phyloP scores from a whole-genome alignment of 1,140 invertebrate genomes.

The Lasaia peninsularis region DNA sequence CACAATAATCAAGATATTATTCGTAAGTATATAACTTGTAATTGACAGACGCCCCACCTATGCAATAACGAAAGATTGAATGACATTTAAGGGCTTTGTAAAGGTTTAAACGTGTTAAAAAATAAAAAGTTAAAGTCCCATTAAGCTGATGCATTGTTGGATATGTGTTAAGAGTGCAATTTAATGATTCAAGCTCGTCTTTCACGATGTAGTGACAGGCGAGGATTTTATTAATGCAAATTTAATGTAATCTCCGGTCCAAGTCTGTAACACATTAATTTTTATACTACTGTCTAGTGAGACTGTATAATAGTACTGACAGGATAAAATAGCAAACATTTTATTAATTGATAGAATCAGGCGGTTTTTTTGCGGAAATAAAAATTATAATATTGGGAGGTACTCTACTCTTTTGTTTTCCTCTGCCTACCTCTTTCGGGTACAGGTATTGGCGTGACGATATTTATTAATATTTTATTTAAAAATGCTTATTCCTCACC shows the following conservation, averaged over 20 bases:
- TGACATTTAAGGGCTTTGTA: conserved; percentile 10
- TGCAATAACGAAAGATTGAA: conserved; percentile 4
- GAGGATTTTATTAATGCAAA: conserved; percentile 13
- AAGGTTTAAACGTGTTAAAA: background rate
- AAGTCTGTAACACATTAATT: background rate
- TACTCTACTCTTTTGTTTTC: no score
- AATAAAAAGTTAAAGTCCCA: conserved; percentile 5
- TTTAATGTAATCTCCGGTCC: conserved; percentile 6
- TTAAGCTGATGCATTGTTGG: conserved; percentile 6
- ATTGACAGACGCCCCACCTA: background rate
- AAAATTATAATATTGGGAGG: no score
- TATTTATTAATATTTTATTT: no score
- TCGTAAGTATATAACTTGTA: background rate
- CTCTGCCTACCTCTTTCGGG: no score
- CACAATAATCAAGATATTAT: background rate
- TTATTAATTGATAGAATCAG: no score
- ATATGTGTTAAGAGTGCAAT: conserved; percentile 15
- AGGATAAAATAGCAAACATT: background rate
- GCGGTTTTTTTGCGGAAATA: no score
- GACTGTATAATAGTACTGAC: background rate
- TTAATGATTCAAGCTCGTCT: conserved; percentile 2
- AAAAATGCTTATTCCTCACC: no score
- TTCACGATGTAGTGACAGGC: conserved; percentile 4
- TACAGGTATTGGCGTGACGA: no score
- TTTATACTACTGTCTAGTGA: background rate